Percentiles rank a stretch among this genome's conserved stretches.
Conservation (phyloP, 1,140 invertebrate species). For the Camponotus pennsylvanicus region DNA sequence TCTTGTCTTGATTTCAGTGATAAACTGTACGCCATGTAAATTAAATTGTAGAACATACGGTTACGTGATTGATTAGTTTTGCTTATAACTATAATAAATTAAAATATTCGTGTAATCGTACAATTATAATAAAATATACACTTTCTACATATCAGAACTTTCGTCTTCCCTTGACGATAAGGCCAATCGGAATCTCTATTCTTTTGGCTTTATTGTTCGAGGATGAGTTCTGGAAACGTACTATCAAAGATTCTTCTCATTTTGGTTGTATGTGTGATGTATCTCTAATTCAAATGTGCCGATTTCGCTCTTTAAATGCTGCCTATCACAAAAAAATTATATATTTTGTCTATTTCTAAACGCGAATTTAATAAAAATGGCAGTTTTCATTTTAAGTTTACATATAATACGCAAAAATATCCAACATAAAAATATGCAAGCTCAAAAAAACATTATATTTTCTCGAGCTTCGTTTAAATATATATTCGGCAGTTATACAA, state of each 20-base stretch:
- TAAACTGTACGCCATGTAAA: slow-evolving; percentile 8
- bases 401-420: neutral
- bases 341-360: neutral
- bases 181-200: slow-evolving; percentile 28
- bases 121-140: slow-evolving; percentile 51
- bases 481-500: neutral
- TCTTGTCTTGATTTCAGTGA: slow-evolving; percentile 25
- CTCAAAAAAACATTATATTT: neutral
- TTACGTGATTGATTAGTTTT: slow-evolving; percentile 55
- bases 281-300: neutral
- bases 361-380: neutral
- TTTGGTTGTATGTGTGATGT: slow-evolving; percentile 51
- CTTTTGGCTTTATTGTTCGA: neutral
- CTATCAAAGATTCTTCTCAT: slow-evolving; percentile 46
- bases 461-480: slow-evolving; percentile 1
- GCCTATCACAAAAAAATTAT: slow-evolving; percentile 6
- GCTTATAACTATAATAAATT: slow-evolving; percentile 75
- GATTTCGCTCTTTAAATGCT: neutral
- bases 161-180: slow-evolving; percentile 30
- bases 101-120: slow-evolving; percentile 52
- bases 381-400: slow-evolving; percentile 21
- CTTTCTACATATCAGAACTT: slow-evolving; percentile 20
- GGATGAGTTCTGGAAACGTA: slow-evolving; percentile 24
- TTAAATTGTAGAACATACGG: slow-evolving; percentile 54
- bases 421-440: neutral